phyloP scores from a whole-genome alignment of 2,797 vertebrate genomes.

The Paguma larvata region DNA sequence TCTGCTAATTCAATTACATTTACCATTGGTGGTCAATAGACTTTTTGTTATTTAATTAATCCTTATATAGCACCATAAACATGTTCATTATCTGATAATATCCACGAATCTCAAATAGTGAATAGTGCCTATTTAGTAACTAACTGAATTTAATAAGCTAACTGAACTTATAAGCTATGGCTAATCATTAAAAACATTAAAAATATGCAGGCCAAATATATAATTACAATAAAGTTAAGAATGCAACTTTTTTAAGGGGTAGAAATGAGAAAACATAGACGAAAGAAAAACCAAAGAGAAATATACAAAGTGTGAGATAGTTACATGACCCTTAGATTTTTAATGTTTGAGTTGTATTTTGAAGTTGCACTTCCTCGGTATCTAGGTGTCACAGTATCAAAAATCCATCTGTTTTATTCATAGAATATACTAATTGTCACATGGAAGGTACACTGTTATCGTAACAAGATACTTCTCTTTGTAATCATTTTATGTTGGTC shows the following conservation, averaged over 20 bases:
- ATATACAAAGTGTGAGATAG: background rate
- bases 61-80: slow-evolving; percentile 85
- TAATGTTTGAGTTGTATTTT: slow-evolving; percentile 72
- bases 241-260: slow-evolving; percentile 55
- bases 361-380: slow-evolving; percentile 80
- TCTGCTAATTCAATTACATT: slow-evolving; percentile 92
- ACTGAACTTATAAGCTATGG: slow-evolving; percentile 81
- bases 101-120: slow-evolving; percentile 76
- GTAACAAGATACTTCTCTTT: slow-evolving; percentile 70
- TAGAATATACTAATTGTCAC: slow-evolving; percentile 59
- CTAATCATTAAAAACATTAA: slow-evolving; percentile 85
- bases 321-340: slow-evolving; percentile 53
- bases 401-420: slow-evolving; percentile 68
- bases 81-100: slow-evolving; percentile 83
- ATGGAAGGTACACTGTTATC: background rate
- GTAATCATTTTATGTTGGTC: slow-evolving; percentile 64
- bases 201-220: slow-evolving; percentile 79
- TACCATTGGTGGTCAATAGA: slow-evolving; percentile 89
- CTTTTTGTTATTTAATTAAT: slow-evolving; percentile 88
- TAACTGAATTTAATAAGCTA: slow-evolving; percentile 69
- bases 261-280: slow-evolving; percentile 79
- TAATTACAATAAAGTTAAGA: slow-evolving; percentile 78
- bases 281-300: slow-evolving; percentile 73
- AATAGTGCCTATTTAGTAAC: slow-evolving; percentile 79
- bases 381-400: slow-evolving; percentile 77